Conservation (phyloP, 2,797 vertebrate genomes). For the Gymnothorax reevesii region DNA sequence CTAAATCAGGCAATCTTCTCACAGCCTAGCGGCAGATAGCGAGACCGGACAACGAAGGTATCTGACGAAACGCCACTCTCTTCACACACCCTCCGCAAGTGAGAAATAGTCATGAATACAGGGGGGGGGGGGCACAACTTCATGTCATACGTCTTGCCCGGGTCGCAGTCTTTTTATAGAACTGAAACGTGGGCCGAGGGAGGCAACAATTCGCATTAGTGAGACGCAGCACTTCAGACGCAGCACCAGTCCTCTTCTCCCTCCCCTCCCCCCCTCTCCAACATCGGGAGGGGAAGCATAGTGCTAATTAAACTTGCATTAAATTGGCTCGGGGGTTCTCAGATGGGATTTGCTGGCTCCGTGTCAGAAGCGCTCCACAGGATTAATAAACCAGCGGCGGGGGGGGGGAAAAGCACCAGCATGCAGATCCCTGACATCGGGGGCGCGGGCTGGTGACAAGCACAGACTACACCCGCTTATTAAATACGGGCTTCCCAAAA, state of each 20-base stretch:
- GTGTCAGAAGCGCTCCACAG: conserved; percentile 2
- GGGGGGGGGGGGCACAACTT: too few species aligned
- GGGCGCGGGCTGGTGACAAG: neutral
- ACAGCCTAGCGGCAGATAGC: conserved; percentile 18
- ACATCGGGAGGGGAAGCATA: neutral
- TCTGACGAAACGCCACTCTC: neutral
- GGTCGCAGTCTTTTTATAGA: neutral
- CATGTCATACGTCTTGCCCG: too few species aligned
- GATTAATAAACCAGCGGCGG: conserved; percentile 19
- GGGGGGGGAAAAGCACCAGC: neutral
- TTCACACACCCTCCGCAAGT: neutral
- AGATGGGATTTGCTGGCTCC: conserved; percentile 16
- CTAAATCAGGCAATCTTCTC: conserved; percentile 46
- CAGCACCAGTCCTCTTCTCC: conserved; percentile 15
- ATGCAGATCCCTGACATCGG: neutral
- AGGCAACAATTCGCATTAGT: neutral
- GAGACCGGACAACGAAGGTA: neutral
- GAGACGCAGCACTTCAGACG: conserved; percentile 23
- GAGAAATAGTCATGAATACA: conserved; percentile 5
- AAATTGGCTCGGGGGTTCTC: conserved; percentile 23
- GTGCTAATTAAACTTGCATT: conserved; percentile 42
- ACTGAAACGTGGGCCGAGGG: conserved; percentile 18
- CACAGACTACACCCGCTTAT: neutral
- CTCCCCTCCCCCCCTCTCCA: too few species aligned
- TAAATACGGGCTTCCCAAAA: neutral